Conservation (phyloP, 2,113 vertebrate species). For the Hypanus sabinus region DNA sequence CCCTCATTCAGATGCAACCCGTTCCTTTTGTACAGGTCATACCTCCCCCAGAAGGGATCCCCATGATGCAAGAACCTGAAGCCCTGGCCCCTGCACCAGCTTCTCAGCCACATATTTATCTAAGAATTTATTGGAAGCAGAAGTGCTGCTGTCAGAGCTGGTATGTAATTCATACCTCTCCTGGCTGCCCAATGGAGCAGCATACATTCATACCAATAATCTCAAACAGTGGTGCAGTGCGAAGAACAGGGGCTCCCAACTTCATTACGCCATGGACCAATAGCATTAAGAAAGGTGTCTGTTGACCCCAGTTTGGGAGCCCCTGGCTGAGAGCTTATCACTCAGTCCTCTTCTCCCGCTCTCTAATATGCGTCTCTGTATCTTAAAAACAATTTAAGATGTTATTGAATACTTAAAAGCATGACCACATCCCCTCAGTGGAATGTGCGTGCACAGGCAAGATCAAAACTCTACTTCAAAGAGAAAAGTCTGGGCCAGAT, state of each 20-base stretch:
- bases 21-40: no score
- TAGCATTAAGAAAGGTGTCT: no score
- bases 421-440: neutral
- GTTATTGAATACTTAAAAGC: neutral
- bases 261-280: no score
- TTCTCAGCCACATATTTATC: no score
- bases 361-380: neutral
- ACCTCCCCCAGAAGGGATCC: no score
- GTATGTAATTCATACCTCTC: neutral
- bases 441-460: conserved; percentile 9
- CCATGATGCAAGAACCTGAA: no score
- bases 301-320: no score
- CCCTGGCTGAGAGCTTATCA: neutral
- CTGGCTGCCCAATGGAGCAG: neutral
- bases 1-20: no score
- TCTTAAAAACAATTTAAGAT: neutral
- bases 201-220: neutral
- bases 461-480: neutral
- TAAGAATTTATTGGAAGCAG: neutral
- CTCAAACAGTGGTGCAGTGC: neutral
- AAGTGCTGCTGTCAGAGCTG: neutral
- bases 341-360: neutral
- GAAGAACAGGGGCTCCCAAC: no score
- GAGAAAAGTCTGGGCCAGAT: neutral
- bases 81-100: no score